phyloP scores from a whole-genome alignment of 1,140 invertebrate genomes.

The Arctopsyche grandis region DNA sequence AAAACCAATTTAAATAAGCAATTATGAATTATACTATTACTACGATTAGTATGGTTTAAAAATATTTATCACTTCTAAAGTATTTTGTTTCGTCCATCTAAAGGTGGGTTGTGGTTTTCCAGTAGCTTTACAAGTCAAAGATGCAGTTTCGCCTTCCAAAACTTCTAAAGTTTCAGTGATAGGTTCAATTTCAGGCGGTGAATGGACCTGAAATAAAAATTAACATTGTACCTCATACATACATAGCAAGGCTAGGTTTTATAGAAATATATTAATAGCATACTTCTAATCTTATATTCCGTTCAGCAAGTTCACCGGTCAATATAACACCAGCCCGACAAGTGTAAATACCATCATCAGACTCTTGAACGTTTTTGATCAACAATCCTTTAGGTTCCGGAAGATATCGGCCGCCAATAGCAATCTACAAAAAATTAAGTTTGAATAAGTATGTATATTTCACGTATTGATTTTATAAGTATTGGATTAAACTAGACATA shows the following conservation, averaged over 20 bases:
- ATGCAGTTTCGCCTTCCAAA: slow-evolving; percentile 80
- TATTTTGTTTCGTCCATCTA: slow-evolving; percentile 79
- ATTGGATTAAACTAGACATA: slow-evolving; percentile 57
- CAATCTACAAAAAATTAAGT: slow-evolving; percentile 60
- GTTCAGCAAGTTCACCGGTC: slow-evolving; percentile 80
- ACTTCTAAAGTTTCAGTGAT: slow-evolving; percentile 70
- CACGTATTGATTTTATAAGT: background rate
- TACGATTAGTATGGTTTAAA: no score
- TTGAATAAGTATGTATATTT: background rate
- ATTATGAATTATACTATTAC: slow-evolving; percentile 4
- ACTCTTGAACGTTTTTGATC: slow-evolving; percentile 80
- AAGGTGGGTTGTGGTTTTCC: slow-evolving; percentile 86
- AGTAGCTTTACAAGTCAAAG: slow-evolving; percentile 78
- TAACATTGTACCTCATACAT: background rate
- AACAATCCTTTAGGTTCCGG: slow-evolving; percentile 79
- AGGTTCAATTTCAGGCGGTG: slow-evolving; percentile 76
- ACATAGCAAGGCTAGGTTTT: background rate
- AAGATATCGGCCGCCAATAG: slow-evolving; percentile 75
- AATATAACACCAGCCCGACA: slow-evolving; percentile 83
- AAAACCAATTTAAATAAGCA: slow-evolving; percentile 30
- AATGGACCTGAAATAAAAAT: slow-evolving; percentile 73
- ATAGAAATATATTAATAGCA: background rate
- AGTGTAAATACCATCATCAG: slow-evolving; percentile 86
- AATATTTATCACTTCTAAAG: slow-evolving; percentile 59
- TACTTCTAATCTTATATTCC: slow-evolving; percentile 82